Evolutionary conservation across 2,113 vertebrate species (phyloP), one percentile per base, ranked within the genome.

Genomic region (Aphyosemion australe): DNA sequence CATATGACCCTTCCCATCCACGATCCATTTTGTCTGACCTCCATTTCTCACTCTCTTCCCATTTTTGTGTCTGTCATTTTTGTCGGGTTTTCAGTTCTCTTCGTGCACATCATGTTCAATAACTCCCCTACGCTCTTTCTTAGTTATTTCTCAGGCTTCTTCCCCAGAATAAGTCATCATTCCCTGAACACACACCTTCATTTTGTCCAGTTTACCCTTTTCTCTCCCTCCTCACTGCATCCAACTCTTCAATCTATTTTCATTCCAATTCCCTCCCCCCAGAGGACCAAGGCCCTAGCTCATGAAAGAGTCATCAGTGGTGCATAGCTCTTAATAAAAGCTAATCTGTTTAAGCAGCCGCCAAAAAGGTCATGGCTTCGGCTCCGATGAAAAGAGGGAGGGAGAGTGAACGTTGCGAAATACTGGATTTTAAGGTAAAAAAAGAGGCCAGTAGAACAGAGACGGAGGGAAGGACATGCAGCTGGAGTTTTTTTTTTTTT

Each of bases 321-420:
- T 80, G 75, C 80, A 80, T 72, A 69, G 87, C 83, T 88, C 84
- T 87, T 92, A 91, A 91, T 92, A 90, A 89, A 77, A 91, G 87
- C 72, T 91, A 92, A 90, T 92, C 89, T 91, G 82, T 89, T 91
- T 90, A 91, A 89, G 89, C 87, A 89, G 84, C 84, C 61, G 65
- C 86, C 87, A 84, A 91, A 90, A 91, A 92, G 90, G 91, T 91
- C 90, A 89, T 53, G 78, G 72, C 86, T 77, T 74, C 60, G 50
- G 79, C 79, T 68, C 79, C 41, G 46, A 78, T 64, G 74, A 74
- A 79, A 61, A 41, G 60, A 57, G 70, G 65, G 68, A 76, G 74
- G 8, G 50, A 72, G 48, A 46, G 72, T 63, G 58, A 78, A 78
- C 69, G 57, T 81, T 66, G 75, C 52, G 45, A 77, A 84, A 79